A percentile compares a stretch with the other conserved stretches of the same genome.
phyloP scores from a whole-genome alignment of 2,888 invertebrate genomes.

The Azorinus chamasolen region DNA sequence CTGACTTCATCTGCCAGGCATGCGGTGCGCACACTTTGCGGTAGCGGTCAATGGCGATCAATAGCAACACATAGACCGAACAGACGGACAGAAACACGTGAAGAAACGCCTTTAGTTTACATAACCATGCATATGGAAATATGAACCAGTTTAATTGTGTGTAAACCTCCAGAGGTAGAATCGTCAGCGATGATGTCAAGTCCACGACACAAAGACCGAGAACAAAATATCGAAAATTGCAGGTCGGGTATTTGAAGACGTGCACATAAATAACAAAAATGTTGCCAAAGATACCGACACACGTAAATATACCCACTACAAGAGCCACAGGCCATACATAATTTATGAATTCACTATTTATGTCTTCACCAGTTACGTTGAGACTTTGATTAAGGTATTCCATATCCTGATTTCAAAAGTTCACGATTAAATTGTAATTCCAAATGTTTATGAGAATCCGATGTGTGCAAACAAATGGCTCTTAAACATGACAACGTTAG shows the following conservation, averaged over 20 bases:
- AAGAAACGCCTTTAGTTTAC: constrained; percentile 41
- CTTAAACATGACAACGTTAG: no score
- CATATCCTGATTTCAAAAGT: no score
- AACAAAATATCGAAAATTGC: constrained; percentile 38
- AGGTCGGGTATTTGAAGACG: constrained; percentile 45
- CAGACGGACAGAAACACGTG: constrained; percentile 38
- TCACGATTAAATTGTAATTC: no score
- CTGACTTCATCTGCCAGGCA: constrained; percentile 35
- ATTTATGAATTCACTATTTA: constrained; percentile 24
- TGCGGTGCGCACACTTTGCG: constrained; percentile 40
- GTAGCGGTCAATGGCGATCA: constrained; percentile 51
- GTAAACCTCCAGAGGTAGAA: constrained; percentile 38
- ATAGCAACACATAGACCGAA: constrained; percentile 42
- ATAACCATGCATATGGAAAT: constrained; percentile 37
- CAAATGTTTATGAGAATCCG: no score
- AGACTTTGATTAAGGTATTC: no score
- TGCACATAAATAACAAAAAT: constrained; percentile 42
- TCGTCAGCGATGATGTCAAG: constrained; percentile 25
- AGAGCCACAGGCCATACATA: constrained; percentile 29
- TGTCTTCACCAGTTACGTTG: not conserved
- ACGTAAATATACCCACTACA: constrained; percentile 32
- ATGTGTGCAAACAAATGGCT: no score
- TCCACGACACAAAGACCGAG: constrained; percentile 39
- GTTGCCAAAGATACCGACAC: constrained; percentile 43
- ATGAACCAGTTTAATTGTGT: constrained; percentile 49